Evolutionary conservation across 2,797 vertebrate species (phyloP), one percentile per base, ranked within the genome.

Genomic region (Periophthalmus magnuspinnatus): DNA sequence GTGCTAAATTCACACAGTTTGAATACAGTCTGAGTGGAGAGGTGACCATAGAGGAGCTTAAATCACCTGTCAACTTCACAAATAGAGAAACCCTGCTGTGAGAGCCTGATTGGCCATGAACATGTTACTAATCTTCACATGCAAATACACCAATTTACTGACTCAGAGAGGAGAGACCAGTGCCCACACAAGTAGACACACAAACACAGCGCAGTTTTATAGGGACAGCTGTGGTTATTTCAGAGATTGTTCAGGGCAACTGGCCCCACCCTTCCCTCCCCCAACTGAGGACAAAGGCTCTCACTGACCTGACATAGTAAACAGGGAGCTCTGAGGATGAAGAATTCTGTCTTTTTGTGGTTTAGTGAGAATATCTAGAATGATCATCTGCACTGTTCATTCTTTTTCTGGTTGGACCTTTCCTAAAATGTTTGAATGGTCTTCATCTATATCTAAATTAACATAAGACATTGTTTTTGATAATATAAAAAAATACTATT

Each of bases 181-280:
- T 55, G 7, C 50, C 5, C 72, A 45, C 55, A 56, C 77, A 33
- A 61, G 4, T 48, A 16, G 1, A 69, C 33, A 36, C 65, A 47
- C 21, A 19, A 62, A 41, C 41, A 9, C 1, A 81, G 70, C 76
- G 80, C 69, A 71, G 8, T 50, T 84, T 87, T 73, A 70, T 2
- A 48, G 56, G 13, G 52, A 70, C 63, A 5, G 47, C 59, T 71
- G 70, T 58, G 50, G 50, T 38, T 47, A 63, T 72, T 75, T 84
- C 72, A 71, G 75, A 34, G 79, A 83, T 87, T 83, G 80, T 81
- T 82, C 69, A 24, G 84, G 86, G 82, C 70, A 74, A 85, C 83
- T 36, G 10, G 5, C 59, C 47, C 32, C 67, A 55, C 28, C 55
- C 65, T 61, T 2, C 54, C 36, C 47, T 75, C 65, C 34, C 36